phyloP scores from a whole-genome alignment of 2,888 invertebrate species.

The Pachliopta kotzebuea region DNA sequence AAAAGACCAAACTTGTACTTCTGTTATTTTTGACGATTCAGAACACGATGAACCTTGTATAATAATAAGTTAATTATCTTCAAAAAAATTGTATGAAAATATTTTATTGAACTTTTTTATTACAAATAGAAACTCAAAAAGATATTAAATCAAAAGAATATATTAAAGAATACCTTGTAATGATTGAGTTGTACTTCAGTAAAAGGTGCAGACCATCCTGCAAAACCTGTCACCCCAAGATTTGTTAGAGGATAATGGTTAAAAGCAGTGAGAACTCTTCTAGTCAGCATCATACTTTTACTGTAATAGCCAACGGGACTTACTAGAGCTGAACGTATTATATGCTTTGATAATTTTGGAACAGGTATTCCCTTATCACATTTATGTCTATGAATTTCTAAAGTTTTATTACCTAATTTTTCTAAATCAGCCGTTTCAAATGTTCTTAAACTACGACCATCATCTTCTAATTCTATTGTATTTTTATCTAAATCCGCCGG shows the following conservation, averaged over 20 bases:
- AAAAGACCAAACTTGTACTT: too few species aligned
- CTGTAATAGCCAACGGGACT: conserved; percentile 84
- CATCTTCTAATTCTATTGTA: conserved; percentile 55
- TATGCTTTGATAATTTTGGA: conserved; percentile 72
- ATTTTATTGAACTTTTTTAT: too few species aligned
- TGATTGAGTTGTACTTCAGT: conserved; percentile 84
- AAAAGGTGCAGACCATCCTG: conserved; percentile 80
- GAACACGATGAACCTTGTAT: too few species aligned
- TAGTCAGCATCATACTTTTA: conserved; percentile 86
- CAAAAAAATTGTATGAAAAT: too few species aligned
- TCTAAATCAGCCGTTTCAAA: conserved; percentile 45
- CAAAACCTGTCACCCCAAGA: conserved; percentile 76
- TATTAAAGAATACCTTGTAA: conserved; percentile 70
- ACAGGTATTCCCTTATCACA: conserved; percentile 51
- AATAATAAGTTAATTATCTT: too few species aligned
- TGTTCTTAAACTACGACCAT: conserved; percentile 51
- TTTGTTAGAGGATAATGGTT: conserved; percentile 87
- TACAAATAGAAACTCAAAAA: background rate
- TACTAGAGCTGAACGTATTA: conserved; percentile 77
- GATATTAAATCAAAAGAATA: background rate
- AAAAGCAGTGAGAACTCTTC: conserved; percentile 84
- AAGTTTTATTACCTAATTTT: conserved; percentile 37
- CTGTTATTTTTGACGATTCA: too few species aligned
- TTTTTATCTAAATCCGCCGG: conserved; percentile 39
- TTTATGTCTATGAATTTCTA: conserved; percentile 46